Evolutionary conservation across 2,888 invertebrate genomes (phyloP), one percentile per base, ranked within the genome.

Genomic region (Lycophotia porphyrea): DNA sequence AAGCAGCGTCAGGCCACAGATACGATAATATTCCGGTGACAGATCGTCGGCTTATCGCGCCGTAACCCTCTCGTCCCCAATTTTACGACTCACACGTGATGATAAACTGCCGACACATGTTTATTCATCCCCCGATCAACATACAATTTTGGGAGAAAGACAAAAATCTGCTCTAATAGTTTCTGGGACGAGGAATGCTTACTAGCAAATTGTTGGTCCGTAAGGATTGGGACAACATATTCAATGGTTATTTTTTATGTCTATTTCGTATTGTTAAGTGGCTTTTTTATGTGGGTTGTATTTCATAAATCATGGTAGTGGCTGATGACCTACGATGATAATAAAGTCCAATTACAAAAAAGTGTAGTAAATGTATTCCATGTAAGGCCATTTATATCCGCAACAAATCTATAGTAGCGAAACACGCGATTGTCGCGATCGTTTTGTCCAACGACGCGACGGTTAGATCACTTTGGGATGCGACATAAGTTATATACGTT

Each of bases 91-190:
- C 76, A 72, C 77, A 75, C 85, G 85, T 72, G 87, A 78, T 81
- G 85, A 85, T 85, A 86, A 81, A 87, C 80, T 83, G 87, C 86
- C 80, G 76, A 85, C 86, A 85, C 83, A 83, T 86, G 85, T 86
- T 86, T 86, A 86, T 86, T 87, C 87, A 79, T 70, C 78, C 85
- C 52, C 65, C 79, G 77, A 87, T 86, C 85, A 87, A 86, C 82
- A 85, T 78, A 81, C 83, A 75, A 72, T 76, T 80, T 81, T 73
- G 68, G 15, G 65, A 47, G 24, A 58, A 76, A 74, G 80, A 78
- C 82, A 82, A 82, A 85, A 87, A 77, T 76, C 65, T 76, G 36
- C n/a, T 55, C 31, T 74, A 69, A 76, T 71, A 71, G 75, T 74
- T 76, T 74, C 36, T 66, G 39, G n/a, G n/a, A 64, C 34, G 34